These are phyloP conservation scores for Dryobates pubescens DNA, from an alignment of 2,797 vertebrate species.

Conservation along the genomic window DNA sequence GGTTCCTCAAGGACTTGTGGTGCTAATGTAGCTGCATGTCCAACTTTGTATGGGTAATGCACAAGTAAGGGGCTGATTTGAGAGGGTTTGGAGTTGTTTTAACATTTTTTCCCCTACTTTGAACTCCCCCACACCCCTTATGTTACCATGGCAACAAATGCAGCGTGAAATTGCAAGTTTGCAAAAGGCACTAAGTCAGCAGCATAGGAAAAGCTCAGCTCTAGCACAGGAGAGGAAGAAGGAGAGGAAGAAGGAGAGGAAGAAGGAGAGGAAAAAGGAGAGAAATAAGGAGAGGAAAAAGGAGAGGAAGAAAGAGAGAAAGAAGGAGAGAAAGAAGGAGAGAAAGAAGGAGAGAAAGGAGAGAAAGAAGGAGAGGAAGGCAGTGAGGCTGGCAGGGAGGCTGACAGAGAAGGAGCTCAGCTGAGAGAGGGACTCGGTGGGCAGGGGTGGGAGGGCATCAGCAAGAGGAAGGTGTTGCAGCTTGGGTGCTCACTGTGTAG, in stretches of 20 bases:
- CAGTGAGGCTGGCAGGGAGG: not conserved
- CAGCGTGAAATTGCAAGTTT: conserved; percentile 62
- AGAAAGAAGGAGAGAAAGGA: too few relatives aligned
- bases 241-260: not conserved
- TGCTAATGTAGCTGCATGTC: not conserved
- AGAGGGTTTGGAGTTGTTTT: not conserved
- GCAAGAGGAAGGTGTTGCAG: not conserved
- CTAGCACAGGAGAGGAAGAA: not conserved
- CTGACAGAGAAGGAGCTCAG: not conserved
- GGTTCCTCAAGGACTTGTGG: fast-evolving
- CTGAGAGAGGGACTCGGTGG: not conserved
- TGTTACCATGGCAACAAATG: conserved; percentile 57
- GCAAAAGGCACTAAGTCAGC: conserved; percentile 26
- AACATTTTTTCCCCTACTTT: not conserved
- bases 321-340: too few relatives aligned
- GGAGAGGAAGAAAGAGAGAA: too few relatives aligned
- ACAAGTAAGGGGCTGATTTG: not conserved
- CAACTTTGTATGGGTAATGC: not conserved
- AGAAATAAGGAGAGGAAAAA: too few relatives aligned
- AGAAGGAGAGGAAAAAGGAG: too few relatives aligned
- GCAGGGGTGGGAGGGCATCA: not conserved
- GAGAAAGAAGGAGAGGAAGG: not conserved
- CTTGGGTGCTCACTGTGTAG: not conserved
- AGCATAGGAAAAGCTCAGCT: not conserved
- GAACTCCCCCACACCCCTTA: not conserved